Percentiles rank a stretch among this genome's conserved stretches.
Evolutionary conservation across 2,113 vertebrate species (phyloP).

Genomic region (Nannospalax galili): DNA sequence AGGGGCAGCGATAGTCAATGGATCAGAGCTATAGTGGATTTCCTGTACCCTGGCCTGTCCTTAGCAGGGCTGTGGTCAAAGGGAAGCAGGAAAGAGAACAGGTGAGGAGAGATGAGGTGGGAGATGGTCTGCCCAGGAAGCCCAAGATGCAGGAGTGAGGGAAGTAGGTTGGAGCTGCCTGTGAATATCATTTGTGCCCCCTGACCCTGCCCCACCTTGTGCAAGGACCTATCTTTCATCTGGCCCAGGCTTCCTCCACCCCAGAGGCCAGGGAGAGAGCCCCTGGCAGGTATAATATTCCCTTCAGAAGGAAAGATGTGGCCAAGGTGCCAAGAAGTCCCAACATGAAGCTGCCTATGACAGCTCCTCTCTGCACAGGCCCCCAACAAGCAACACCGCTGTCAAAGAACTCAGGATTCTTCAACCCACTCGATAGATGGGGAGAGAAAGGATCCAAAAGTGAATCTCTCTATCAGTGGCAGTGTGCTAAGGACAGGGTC

Average conservation of each 20-base stretch:
- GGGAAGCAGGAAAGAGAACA: not conserved
- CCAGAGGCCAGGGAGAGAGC: not conserved
- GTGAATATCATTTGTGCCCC: rapidly evolving
- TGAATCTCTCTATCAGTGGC: not conserved
- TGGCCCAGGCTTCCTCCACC: not conserved
- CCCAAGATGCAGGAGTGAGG: not conserved
- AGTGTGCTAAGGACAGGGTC: not conserved
- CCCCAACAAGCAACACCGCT: rapidly evolving
- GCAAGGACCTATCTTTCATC: not conserved
- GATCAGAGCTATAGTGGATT: not conserved
- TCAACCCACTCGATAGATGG: not conserved
- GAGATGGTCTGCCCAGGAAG: not conserved
- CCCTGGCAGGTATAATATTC: not conserved
- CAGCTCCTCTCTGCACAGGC: not conserved
- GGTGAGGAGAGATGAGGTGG: not conserved
- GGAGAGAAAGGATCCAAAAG: not conserved
- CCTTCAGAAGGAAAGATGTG: not conserved
- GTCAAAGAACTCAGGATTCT: not conserved
- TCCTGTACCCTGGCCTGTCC: not conserved
- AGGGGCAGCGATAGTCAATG: not conserved
- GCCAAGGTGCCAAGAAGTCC: not conserved
- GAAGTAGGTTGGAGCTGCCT: not conserved
- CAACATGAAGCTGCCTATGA: not conserved
- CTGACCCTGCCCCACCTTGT: not conserved
- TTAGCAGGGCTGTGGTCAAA: not conserved